phyloP scores from a whole-genome alignment of 2,888 invertebrate genomes.

The Dinocampus coccinellae region DNA sequence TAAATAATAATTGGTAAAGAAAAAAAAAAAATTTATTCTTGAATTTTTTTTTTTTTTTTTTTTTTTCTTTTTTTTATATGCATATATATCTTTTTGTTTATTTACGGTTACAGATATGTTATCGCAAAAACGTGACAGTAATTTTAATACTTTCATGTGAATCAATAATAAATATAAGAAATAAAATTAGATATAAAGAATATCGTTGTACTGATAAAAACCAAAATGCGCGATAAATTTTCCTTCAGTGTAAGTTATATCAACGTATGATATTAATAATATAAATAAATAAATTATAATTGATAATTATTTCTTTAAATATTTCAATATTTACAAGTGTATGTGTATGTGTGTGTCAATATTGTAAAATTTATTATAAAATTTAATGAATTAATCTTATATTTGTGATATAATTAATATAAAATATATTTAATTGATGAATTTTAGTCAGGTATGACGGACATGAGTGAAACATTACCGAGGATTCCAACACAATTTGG shows the following conservation, averaged over 20 bases:
- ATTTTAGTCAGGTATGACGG: slow-evolving; percentile 56
- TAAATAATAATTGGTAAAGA: too few relatives aligned
- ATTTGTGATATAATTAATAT: not conserved
- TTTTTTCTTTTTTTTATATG: too few relatives aligned
- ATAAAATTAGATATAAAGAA: not conserved
- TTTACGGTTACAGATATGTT: too few relatives aligned
- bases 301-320: not conserved
- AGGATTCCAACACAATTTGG: slow-evolving; percentile 56
- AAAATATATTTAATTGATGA: not conserved
- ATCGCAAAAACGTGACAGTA: slow-evolving; percentile 12
- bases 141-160: not conserved
- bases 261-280: not conserved
- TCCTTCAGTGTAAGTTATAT: slow-evolving; percentile 54
- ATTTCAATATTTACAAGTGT: not conserved
- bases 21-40: too few relatives aligned
- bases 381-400: too few relatives aligned
- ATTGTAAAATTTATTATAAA: too few relatives aligned
- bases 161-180: slow-evolving; percentile 27
- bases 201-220: not conserved
- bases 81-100: too few relatives aligned
- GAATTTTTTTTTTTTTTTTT: too few relatives aligned
- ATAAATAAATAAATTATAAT: not conserved
- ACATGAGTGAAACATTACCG: slow-evolving; percentile 56
- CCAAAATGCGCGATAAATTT: slow-evolving; percentile 58
- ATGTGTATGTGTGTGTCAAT: not conserved